These are phyloP conservation scores for Poecilia latipinna DNA, from an alignment of 2,113 vertebrate genomes.

Conservation along the genomic window DNA sequence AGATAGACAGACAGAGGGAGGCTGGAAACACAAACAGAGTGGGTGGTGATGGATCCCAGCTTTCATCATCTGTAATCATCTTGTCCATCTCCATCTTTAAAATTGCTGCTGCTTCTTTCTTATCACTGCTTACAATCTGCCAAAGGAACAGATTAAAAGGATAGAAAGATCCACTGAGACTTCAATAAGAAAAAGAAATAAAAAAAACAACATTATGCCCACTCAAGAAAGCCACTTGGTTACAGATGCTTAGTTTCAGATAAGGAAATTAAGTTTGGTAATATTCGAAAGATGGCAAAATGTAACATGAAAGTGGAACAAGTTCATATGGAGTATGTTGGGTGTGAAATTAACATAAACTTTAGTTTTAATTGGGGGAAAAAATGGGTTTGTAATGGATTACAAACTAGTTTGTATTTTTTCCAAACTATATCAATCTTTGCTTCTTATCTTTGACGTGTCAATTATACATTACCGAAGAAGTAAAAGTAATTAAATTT, in stretches of 20 bases:
- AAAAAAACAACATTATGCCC: conserved; percentile 11
- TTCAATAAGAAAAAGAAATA: conserved; percentile 24
- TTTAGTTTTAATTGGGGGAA: background rate
- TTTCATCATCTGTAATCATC: conserved; percentile 74
- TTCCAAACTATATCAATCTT: background rate
- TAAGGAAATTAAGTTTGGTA: conserved; percentile 57
- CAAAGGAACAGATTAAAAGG: conserved; percentile 44
- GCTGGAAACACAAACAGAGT: conserved; percentile 65
- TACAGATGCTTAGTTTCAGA: conserved; percentile 53
- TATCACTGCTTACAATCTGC: conserved; percentile 60
- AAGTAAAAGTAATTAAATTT: no score
- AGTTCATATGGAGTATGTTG: conserved; percentile 32
- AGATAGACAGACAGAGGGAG: conserved; percentile 51
- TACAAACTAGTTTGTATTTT: background rate
- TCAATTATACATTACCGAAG: no score
- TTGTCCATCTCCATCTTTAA: conserved; percentile 69
- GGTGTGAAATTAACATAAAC: conserved; percentile 47
- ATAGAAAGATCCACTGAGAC: conserved; percentile 32
- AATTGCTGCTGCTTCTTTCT: conserved; percentile 50
- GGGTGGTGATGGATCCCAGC: conserved; percentile 67
- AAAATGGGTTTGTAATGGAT: background rate
- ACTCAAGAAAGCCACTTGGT: conserved; percentile 61
- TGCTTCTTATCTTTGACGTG: no score
- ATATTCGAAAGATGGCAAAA: conserved; percentile 34
- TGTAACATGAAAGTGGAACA: conserved; percentile 43